Evolutionary conservation across 2,797 vertebrate species (phyloP).

Genomic region (Artibeus lituratus): DNA sequence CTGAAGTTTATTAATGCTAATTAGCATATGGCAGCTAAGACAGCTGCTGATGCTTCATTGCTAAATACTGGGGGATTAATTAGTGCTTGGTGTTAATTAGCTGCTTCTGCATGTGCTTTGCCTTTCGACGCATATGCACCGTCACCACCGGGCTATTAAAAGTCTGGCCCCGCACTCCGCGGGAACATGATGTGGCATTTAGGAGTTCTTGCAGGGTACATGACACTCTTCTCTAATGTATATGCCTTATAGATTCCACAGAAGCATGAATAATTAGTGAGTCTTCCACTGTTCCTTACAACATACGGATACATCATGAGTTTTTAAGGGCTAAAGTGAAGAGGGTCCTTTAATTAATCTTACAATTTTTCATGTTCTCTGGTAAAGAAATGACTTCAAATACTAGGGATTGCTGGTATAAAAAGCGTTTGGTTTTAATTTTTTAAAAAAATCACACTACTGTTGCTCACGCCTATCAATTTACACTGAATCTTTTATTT

Average conservation of each 20-base stretch:
- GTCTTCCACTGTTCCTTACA: neutral
- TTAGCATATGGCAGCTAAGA: conserved; percentile 88
- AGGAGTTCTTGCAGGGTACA: conserved; percentile 47
- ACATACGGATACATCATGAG: neutral
- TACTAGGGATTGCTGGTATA: neutral
- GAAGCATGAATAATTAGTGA: neutral
- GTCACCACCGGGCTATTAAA: conserved; percentile 78
- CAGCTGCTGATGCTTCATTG: conserved; percentile 88
- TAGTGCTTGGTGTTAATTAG: conserved; percentile 88
- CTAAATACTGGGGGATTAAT: conserved; percentile 89
- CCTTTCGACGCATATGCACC: conserved; percentile 77
- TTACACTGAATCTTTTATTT: neutral
- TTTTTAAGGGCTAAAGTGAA: neutral
- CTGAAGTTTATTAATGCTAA: conserved; percentile 89
- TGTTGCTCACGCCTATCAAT: neutral
- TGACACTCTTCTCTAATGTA: conserved; percentile 29
- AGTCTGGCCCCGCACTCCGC: conserved; percentile 69
- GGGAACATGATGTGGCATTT: conserved; percentile 66
- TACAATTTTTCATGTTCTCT: neutral
- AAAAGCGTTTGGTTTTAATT: neutral
- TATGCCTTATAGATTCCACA: neutral
- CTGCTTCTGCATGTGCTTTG: conserved; percentile 80
- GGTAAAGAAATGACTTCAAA: neutral
- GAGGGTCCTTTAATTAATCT: neutral
- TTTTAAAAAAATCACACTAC: neutral